These are phyloP conservation scores for Leucophenga maculata DNA, from an alignment of 2,888 invertebrate genomes.

Conservation along the genomic window DNA sequence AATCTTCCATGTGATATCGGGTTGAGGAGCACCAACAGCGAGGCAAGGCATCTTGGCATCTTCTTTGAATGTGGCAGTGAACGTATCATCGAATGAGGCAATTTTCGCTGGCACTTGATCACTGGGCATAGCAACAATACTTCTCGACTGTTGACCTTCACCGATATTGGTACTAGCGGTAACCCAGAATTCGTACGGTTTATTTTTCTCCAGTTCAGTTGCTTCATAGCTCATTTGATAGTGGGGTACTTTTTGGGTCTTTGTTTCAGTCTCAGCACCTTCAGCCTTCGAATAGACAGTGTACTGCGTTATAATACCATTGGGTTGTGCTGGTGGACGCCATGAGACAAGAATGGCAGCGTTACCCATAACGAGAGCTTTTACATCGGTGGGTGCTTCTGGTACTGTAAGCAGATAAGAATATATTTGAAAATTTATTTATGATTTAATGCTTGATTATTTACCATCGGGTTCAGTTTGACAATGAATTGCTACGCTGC, in stretches of 20 bases:
- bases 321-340: constrained; percentile 93
- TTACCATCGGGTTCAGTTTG: constrained; percentile 96
- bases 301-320: constrained; percentile 94
- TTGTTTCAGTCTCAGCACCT: constrained; percentile 78
- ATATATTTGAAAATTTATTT: background rate
- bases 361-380: constrained; percentile 92
- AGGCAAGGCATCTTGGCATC: constrained; percentile 92
- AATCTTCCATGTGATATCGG: constrained; percentile 91
- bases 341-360: constrained; percentile 94
- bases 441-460: constrained; percentile 13
- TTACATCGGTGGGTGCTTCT: constrained; percentile 92
- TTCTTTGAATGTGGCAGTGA: constrained; percentile 92
- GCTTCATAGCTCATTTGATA: constrained; percentile 91
- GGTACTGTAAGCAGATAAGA: constrained; percentile 79
- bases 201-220: constrained; percentile 84
- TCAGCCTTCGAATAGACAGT: constrained; percentile 90
- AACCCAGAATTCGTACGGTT: constrained; percentile 94
- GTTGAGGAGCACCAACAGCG: constrained; percentile 92
- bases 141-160: constrained; percentile 92
- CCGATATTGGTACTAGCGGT: constrained; percentile 95
- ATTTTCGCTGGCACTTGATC: constrained; percentile 89
- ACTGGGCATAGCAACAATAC: constrained; percentile 87
- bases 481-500: constrained; percentile 83
- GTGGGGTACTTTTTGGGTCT: constrained; percentile 84
- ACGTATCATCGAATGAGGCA: constrained; percentile 94